Base-by-base conservation (phyloP, 2,888 invertebrate genomes). In the Drosophila atripex region DNA sequence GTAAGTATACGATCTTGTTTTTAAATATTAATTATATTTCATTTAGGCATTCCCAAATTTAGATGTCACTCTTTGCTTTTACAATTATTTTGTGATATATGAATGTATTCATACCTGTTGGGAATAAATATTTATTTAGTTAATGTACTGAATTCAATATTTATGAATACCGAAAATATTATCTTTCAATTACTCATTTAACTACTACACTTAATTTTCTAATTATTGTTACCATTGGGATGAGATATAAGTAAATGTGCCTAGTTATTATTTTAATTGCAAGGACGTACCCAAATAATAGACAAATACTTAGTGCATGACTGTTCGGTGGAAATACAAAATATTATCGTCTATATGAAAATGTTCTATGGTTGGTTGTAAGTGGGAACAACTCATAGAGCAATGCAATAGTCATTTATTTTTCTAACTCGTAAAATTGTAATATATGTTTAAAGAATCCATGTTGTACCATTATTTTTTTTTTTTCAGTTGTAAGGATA, bases 141-240 rank as follows among this genome's bases (percentile, higher is more conserved):
- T 53, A 25, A 51, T 43, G 41, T 16, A 25, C n/a, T 73, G 79
- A 73, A 73, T 71, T 65, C 79, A 30, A 32, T 46, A 58, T 58
- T 72, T 43, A 16, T 9, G 35, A 38, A 28, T 41, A 8, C 65
- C 55, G 66, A 65, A 76, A 75, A 38, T 56, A 49, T 68, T 50
- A 59, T 75, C 11, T 52, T 56, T 14, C 18, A 18, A 8, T 51
- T 45, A 14, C 45, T 45, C 52, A 49, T 76, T 76, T 73, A 71
- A 71, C 76, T 72, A 77, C 79, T 85, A 86, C 78, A 80, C 91
- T 91, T 91, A 90, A 78, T 80, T 78, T 71, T 80, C 91, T 90
- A 90, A 89, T 90, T 90, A 90, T 90, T 90, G 90, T 90, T 90
- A 90, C 90, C 91, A 88, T 89, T 89, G 90, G 90, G 90, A 90